Conservation (phyloP, 2,797 vertebrate species). For the Sardinella longiceps region DNA sequence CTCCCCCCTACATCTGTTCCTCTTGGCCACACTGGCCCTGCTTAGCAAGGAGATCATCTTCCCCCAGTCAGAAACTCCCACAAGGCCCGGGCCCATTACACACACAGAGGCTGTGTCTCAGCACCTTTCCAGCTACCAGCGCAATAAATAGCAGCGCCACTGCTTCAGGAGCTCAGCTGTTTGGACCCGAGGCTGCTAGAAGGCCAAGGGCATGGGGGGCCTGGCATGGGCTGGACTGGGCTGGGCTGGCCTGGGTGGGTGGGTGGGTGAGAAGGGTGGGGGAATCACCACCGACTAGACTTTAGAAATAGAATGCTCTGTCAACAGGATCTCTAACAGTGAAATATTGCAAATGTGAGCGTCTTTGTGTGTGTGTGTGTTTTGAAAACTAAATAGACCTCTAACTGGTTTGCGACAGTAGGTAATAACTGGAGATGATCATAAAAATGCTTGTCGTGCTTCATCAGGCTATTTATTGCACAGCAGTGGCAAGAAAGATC, state of each 20-base stretch:
- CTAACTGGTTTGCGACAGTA: background rate
- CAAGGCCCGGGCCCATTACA: constrained; percentile 42
- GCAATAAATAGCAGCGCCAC: background rate
- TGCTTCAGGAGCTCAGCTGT: constrained; percentile 8
- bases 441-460: background rate
- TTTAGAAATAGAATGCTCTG: background rate
- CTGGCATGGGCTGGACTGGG: background rate
- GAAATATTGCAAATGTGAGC: background rate
- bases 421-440: background rate
- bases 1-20: constrained; percentile 60
- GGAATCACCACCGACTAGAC: background rate
- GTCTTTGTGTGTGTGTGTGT: too few species aligned
- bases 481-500: background rate
- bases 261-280: background rate
- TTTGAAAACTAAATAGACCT: background rate
- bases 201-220: background rate
- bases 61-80: constrained; percentile 37
- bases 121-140: constrained; percentile 36
- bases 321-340: background rate
- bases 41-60: constrained; percentile 66
- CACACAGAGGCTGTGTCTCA: constrained; percentile 63
- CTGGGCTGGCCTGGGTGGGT: background rate
- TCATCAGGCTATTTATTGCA: background rate
- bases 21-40: constrained; percentile 49
- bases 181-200: background rate